A percentile compares a stretch with the other conserved stretches of the same genome.
phyloP scores from a whole-genome alignment of 1,140 invertebrate genomes.

The Steinernema khuongi region DNA sequence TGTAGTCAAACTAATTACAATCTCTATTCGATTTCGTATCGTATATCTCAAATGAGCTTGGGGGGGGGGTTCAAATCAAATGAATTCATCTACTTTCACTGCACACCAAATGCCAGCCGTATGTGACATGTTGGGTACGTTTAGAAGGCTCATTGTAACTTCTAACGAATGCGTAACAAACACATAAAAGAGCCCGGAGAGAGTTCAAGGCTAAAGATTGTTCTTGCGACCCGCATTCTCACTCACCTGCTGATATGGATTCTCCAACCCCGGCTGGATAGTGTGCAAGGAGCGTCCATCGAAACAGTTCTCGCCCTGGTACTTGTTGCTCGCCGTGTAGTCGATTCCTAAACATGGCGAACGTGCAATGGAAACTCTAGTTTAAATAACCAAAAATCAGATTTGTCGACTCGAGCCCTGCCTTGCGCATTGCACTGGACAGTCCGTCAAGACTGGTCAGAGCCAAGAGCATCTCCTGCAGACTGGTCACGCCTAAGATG shows the following conservation, averaged over 20 bases:
- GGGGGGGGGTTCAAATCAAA: too few species aligned
- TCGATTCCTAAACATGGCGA: constrained; percentile 61
- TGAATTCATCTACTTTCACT: too few species aligned
- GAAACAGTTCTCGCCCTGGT: constrained; percentile 63
- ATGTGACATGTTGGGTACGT: too few species aligned
- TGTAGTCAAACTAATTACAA: too few species aligned
- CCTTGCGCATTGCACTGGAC: constrained; percentile 54
- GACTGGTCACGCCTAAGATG: constrained; percentile 48
- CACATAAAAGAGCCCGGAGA: too few species aligned
- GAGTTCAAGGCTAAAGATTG: too few species aligned
- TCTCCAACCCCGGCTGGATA: constrained; percentile 56
- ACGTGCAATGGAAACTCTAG: not conserved
- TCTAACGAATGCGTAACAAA: too few species aligned
- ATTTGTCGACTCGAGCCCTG: constrained; percentile 53
- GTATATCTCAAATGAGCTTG: too few species aligned
- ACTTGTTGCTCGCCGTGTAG: constrained; percentile 65
- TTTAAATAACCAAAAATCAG: constrained; percentile 47
- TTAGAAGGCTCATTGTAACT: too few species aligned
- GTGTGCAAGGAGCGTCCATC: constrained; percentile 60
- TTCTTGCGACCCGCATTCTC: too few species aligned
- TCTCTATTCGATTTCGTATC: too few species aligned
- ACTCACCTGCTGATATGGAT: constrained; percentile 60
- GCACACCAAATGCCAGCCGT: too few species aligned
- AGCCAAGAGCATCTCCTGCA: constrained; percentile 54
- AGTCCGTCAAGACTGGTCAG: constrained; percentile 48